Conservation (phyloP, 2,797 vertebrate genomes). For the Neoniphon sammara region DNA sequence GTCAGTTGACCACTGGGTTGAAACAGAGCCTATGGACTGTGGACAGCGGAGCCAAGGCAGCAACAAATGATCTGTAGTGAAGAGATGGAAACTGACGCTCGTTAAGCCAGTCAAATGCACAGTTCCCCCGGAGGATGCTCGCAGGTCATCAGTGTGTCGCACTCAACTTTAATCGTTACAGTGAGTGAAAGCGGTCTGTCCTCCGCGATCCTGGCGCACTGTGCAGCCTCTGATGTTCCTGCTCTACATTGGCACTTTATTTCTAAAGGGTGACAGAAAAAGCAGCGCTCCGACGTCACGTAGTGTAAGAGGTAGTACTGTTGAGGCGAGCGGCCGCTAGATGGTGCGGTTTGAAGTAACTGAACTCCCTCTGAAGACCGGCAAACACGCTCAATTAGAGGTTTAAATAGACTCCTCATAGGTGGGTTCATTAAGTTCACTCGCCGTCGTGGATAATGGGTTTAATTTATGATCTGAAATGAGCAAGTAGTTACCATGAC, state of each 20-base stretch:
- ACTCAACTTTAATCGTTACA: conserved; percentile 65
- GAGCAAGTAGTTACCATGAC: conserved; percentile 34
- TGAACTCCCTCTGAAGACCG: no score
- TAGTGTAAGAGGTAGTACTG: no score
- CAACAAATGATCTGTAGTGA: conserved; percentile 69
- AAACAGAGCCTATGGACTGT: conserved; percentile 47
- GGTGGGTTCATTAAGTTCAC: conserved; percentile 33
- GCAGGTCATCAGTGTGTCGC: conserved; percentile 56
- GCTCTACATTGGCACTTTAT: conserved; percentile 69
- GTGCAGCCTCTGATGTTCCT: conserved; percentile 52
- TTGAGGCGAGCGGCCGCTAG: conserved; percentile 58
- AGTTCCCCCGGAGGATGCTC: conserved; percentile 55
- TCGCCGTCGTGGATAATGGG: conserved; percentile 43
- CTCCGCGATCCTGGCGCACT: conserved; percentile 30
- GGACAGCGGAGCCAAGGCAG: conserved; percentile 52
- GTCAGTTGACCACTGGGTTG: conserved; percentile 43
- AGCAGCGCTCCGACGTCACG: conserved; percentile 41
- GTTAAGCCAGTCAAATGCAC: conserved; percentile 58
- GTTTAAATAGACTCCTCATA: conserved; percentile 17
- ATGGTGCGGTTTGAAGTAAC: conserved; percentile 53
- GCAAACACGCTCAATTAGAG: conserved; percentile 47
- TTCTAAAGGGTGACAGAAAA: conserved; percentile 60
- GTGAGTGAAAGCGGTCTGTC: conserved; percentile 48
- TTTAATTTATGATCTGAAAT: conserved; percentile 54
- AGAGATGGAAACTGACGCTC: conserved; percentile 60